These are phyloP conservation scores for Metalampra italica DNA, from an alignment of 2,888 invertebrate genomes.

Conservation along the genomic window DNA sequence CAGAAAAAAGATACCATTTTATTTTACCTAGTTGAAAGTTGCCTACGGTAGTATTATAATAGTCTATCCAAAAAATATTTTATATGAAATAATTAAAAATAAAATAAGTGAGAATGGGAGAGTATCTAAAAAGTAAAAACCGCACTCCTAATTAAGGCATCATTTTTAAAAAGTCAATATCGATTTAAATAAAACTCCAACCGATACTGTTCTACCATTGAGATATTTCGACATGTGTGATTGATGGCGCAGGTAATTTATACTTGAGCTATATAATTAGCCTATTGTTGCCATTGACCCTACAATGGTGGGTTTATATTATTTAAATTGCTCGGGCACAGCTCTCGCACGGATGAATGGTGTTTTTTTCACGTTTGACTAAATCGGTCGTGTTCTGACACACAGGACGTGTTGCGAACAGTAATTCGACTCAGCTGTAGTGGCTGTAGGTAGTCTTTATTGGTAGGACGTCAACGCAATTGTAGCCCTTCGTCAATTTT, in stretches of 20 bases:
- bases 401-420: too few species aligned
- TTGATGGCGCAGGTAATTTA: slow-evolving; percentile 55
- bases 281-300: slow-evolving; percentile 54
- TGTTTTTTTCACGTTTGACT: slow-evolving; percentile 39
- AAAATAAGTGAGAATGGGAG: too few species aligned
- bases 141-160: not conserved
- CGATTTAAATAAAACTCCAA: slow-evolving; percentile 2
- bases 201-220: slow-evolving; percentile 2
- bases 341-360: slow-evolving; percentile 32
- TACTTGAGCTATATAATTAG: slow-evolving; percentile 56
- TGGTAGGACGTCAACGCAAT: too few species aligned
- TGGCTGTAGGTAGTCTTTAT: not conserved
- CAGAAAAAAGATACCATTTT: too few species aligned
- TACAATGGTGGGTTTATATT: slow-evolving; percentile 43
- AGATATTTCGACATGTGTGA: slow-evolving; percentile 31
- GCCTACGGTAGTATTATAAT: too few species aligned
- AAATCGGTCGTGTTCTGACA: slow-evolving; percentile 24
- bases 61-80: too few species aligned
- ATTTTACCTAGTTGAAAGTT: too few species aligned
- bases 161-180: slow-evolving; percentile 10
- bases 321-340: slow-evolving; percentile 36
- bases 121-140: too few species aligned
- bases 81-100: too few species aligned
- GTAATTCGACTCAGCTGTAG: not conserved
- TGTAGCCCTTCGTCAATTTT: too few species aligned